Conservation (phyloP, 2,888 invertebrate species). For the Ochropleura plecta region DNA sequence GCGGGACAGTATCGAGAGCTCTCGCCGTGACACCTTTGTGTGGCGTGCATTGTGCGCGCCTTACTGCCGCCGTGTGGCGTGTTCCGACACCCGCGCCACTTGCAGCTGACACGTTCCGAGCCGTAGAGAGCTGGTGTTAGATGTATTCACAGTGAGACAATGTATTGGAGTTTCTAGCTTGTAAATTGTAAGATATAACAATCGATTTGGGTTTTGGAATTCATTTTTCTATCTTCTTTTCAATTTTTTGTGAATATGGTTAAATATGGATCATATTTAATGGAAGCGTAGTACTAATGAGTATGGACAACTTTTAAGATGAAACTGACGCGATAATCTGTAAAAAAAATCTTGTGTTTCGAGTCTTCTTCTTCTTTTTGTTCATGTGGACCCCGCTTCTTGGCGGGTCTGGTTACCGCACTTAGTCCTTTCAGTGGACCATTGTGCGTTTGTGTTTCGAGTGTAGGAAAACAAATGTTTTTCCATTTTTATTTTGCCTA, state of each 20-base stretch:
- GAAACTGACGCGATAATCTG: background rate
- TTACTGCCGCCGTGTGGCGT: constrained; percentile 25
- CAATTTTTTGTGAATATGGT: background rate
- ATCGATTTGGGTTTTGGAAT: background rate
- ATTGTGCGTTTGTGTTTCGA: too few relatives aligned
- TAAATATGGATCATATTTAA: background rate
- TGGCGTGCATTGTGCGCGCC: constrained; percentile 36
- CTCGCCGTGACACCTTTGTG: constrained; percentile 39
- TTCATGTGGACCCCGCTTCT: too few relatives aligned
- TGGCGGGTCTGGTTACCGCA: too few relatives aligned
- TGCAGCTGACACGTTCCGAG: constrained; percentile 13
- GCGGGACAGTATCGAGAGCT: constrained; percentile 41
- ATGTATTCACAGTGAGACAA: constrained; percentile 4
- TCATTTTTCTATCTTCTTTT: background rate
- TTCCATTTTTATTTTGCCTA: background rate
- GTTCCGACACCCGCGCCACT: constrained; percentile 34
- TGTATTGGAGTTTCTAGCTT: background rate
- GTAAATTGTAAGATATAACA: background rate
- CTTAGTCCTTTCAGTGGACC: too few relatives aligned
- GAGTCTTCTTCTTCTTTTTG: too few relatives aligned
- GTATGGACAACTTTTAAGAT: background rate
- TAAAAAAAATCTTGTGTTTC: background rate
- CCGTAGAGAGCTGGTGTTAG: background rate
- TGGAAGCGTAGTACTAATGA: background rate
- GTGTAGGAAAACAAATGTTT: background rate